Evolutionary conservation across 2,888 invertebrate species (phyloP).

Genomic region (Physocephala rufipes): DNA sequence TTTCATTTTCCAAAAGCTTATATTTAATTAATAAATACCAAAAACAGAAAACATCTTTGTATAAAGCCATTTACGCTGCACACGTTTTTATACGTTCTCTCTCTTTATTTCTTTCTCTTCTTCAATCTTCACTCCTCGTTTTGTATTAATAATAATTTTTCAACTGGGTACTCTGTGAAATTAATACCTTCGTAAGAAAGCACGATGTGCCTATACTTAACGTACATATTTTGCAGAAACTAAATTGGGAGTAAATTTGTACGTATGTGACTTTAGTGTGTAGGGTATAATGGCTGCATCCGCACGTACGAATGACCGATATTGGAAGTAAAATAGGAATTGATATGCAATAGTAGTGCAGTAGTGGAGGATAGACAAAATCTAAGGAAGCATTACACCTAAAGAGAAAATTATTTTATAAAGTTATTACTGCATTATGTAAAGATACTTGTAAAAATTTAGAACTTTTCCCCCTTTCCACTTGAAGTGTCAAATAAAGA

Average conservation of each 20-base stretch:
- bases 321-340: background rate
- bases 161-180: background rate
- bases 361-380: background rate
- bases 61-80: conserved; percentile 17
- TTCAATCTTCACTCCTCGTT: background rate
- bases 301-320: background rate
- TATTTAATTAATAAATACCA: conserved; percentile 8
- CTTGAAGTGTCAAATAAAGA: background rate
- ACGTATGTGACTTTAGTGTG: background rate
- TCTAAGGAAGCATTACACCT: background rate
- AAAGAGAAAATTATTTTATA: too few relatives aligned
- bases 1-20: background rate
- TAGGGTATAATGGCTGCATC: background rate
- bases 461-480: too few relatives aligned
- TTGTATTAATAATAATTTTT: conserved; percentile 11
- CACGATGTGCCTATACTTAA: background rate
- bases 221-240: too few relatives aligned
- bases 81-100: conserved; percentile 21
- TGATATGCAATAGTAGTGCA: background rate
- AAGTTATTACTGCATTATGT: too few relatives aligned
- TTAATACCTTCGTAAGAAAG: background rate
- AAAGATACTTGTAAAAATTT: too few relatives aligned
- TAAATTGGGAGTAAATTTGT: background rate
- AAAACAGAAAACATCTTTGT: background rate
- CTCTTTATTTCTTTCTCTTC: background rate